These are phyloP conservation scores for Argyra leucocephala DNA, from an alignment of 2,888 invertebrate species.

Conservation along the genomic window DNA sequence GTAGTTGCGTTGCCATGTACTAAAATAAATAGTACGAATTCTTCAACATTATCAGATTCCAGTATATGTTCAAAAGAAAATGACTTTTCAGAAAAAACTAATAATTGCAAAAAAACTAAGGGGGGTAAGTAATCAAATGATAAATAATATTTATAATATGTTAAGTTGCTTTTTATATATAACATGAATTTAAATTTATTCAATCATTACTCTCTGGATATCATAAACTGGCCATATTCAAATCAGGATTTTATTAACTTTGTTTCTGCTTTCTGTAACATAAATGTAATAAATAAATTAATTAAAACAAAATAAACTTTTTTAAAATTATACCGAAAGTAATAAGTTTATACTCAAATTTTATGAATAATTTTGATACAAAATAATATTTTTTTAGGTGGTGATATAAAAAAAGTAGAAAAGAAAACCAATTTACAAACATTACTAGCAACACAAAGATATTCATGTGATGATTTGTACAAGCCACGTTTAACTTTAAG, in stretches of 20 bases:
- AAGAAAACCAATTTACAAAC: background rate
- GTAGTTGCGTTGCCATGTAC: background rate
- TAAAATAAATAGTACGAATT: conserved; percentile 28
- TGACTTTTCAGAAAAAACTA: conserved; percentile 28
- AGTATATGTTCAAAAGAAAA: conserved; percentile 42
- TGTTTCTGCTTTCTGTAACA: background rate
- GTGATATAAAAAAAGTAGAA: background rate
- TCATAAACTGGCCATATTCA: background rate
- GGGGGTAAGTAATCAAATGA: background rate
- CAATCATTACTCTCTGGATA: background rate
- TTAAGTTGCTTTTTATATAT: background rate
- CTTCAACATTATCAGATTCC: conserved; percentile 37
- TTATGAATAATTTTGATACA: conserved; percentile 14
- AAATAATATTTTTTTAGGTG: conserved; percentile 12
- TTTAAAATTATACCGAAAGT: conserved; percentile 18
- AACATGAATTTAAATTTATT: background rate
- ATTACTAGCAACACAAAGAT: conserved; percentile 44
- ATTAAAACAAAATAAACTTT: conserved; percentile 11
- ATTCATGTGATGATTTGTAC: conserved; percentile 61
- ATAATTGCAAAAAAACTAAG: conserved; percentile 5
- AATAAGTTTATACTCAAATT: conserved; percentile 18
- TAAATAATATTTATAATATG: background rate
- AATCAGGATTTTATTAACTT: background rate
- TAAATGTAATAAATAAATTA: background rate
- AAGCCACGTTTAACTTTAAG: conserved; percentile 56